Base-by-base conservation (phyloP, 2,888 invertebrate species). In the Drosophila merina region DNA sequence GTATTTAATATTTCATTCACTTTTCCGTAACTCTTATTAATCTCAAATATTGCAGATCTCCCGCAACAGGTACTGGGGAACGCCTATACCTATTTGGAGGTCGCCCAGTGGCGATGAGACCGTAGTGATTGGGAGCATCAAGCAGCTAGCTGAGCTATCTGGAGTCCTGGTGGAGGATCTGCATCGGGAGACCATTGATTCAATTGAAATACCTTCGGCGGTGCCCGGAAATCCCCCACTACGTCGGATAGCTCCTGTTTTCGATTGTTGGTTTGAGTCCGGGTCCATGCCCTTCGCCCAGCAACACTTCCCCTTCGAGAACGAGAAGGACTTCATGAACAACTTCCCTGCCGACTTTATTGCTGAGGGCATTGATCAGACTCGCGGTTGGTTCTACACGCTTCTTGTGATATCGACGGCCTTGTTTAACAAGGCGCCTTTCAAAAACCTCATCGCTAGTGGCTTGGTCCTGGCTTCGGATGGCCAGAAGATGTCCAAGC, bases 241-340 rank as follows among this genome's bases (percentile, higher is more conserved):
- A 31, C 94, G 93, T 72, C 94, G 99, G 57, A 95, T 99, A 4
- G 90, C 95, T 0, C 98, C 99, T 92, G 99, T 99, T 0, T 99
- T 99, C 92, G 99, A 99, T 92, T 99, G 99, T 91, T 99, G 99
- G 99, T 99, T 99, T 92, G 99, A 99, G 91, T 98, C 98, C 0
- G 99, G 99, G 4, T 97, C 98, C 20, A 99, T 99, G 99, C 99
- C 99, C 0, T 99, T 98, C 89, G 99, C 98, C 0, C 98, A 98
- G 90, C 94, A 95, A 81, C 98, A 99, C 92, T 99, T 97, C 91
- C 99, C 99, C 0, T 99, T 99, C 91, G 97, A 99, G 91, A 96
- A 96, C 86, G 94, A 94, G 77, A 96, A 96, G 88, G 95, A 96
- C 59, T 99, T 99, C 91, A 95, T 97, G 73, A 96, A 96, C 40